phyloP scores from a whole-genome alignment of 1,140 invertebrate species.

The Radopholus similis region DNA sequence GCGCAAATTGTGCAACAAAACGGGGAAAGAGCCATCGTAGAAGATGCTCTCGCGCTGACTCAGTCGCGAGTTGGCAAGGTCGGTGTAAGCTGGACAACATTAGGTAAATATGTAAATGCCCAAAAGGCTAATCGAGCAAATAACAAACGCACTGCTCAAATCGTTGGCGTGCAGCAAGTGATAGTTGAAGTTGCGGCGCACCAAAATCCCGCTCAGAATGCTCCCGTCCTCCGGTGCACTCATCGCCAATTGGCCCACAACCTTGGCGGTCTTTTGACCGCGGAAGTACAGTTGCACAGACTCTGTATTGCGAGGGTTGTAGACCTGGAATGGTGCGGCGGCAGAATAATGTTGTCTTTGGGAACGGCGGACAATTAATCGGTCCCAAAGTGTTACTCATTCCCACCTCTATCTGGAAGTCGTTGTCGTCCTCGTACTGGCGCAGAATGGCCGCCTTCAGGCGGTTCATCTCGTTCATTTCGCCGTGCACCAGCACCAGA shows the following conservation, averaged over 20 bases:
- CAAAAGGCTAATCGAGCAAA: not conserved
- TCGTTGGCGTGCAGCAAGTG: conserved; percentile 86
- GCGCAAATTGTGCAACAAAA: conserved; percentile 77
- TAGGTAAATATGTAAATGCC: not conserved
- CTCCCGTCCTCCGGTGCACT: conserved; percentile 27
- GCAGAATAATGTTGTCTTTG: conserved; percentile 3
- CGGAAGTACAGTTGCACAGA: conserved; percentile 86
- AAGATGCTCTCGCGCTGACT: conserved; percentile 82
- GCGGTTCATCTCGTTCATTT: conserved; percentile 96
- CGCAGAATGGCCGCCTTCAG: conserved; percentile 86
- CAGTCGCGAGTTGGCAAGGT: conserved; percentile 85
- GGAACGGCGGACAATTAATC: not conserved
- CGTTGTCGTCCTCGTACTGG: conserved; percentile 85
- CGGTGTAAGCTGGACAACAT: conserved; percentile 77
- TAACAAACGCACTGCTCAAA: conserved; percentile 62
- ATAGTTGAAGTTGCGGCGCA: conserved; percentile 97
- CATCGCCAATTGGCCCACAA: conserved; percentile 60
- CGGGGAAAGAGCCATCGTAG: conserved; percentile 73
- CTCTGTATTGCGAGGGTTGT: conserved; percentile 93
- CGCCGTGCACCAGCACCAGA: conserved; percentile 92
- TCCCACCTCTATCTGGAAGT: conserved; percentile 72
- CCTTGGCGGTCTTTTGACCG: conserved; percentile 95
- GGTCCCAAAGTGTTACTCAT: not conserved
- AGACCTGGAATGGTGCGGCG: conserved; percentile 65
- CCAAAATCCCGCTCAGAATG: conserved; percentile 73